These are phyloP conservation scores for Perognathus longimembris DNA, from an alignment of 2,113 vertebrate genomes.

Conservation along the genomic window DNA sequence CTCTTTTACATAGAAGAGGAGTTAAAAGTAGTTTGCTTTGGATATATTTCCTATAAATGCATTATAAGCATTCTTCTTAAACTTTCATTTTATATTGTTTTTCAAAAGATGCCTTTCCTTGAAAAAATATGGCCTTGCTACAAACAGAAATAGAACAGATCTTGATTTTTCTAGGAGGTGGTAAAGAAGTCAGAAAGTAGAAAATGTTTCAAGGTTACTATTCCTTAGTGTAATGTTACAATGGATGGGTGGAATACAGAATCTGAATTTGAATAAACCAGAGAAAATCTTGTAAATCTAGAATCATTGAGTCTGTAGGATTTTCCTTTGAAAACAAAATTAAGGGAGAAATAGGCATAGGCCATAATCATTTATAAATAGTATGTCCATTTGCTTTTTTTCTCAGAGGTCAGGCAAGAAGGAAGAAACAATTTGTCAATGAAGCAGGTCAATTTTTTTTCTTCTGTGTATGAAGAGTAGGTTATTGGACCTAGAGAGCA, in stretches of 20 bases:
- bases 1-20: conserved; percentile 43
- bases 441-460: background rate
- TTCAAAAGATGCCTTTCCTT: background rate
- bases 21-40: conserved; percentile 44
- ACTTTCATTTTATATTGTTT: conserved; percentile 45
- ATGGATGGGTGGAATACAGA: conserved; percentile 31
- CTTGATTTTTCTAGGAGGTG: background rate
- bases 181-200: conserved; percentile 31
- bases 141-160: background rate
- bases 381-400: background rate
- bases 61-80: conserved; percentile 22
- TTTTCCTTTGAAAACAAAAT: conserved; percentile 46
- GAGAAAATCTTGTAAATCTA: background rate
- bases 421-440: background rate
- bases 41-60: background rate
- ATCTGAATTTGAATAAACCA: conserved; percentile 29
- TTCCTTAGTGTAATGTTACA: background rate
- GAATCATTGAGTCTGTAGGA: background rate
- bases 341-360: background rate
- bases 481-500: background rate
- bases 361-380: background rate
- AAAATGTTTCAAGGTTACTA: conserved; percentile 11
- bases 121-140: background rate
- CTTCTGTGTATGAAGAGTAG: background rate
- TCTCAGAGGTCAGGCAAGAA: background rate